Evolutionary conservation across 1,140 invertebrate species (phyloP).

Genomic region (Diprion similis): DNA sequence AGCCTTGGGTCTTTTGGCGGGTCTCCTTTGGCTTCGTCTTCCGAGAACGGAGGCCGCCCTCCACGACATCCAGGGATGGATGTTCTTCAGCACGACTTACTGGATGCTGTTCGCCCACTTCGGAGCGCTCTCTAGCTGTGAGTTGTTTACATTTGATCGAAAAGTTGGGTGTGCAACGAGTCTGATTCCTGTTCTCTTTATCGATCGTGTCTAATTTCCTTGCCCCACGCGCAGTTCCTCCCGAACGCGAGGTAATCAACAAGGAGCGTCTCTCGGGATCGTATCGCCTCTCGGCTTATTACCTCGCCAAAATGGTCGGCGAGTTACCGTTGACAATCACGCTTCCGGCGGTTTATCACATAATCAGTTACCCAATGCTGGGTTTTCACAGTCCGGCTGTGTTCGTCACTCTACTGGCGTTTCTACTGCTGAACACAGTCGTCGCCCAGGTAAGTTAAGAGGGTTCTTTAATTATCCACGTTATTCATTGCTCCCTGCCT

Average conservation of each 20-base stretch:
- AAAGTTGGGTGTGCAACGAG: conserved; percentile 16
- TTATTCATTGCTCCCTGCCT: too few species aligned
- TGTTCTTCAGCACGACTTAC: conserved; percentile 87
- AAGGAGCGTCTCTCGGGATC: conserved; percentile 84
- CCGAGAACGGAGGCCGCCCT: conserved; percentile 77
- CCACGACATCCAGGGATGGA: conserved; percentile 84
- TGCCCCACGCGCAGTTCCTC: conserved; percentile 69
- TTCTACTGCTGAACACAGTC: conserved; percentile 78
- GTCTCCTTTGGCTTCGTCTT: conserved; percentile 82
- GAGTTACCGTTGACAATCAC: conserved; percentile 81
- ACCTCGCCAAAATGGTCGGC: conserved; percentile 85
- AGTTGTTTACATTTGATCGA: conserved; percentile 44
- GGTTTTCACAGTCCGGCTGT: conserved; percentile 69
- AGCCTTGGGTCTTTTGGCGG: conserved; percentile 75
- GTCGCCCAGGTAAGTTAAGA: conserved; percentile 71
- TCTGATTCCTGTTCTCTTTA: background rate
- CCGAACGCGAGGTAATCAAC: conserved; percentile 82
- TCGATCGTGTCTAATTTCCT: too few species aligned
- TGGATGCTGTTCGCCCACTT: conserved; percentile 89
- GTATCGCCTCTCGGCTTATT: conserved; percentile 85
- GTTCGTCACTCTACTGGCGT: conserved; percentile 75
- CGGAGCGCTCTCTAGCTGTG: conserved; percentile 79
- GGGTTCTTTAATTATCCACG: too few species aligned
- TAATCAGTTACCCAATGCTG: conserved; percentile 83
- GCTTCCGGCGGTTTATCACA: conserved; percentile 79